These are phyloP conservation scores for Drosophila jambulina DNA, from an alignment of 1,140 invertebrate species.

Conservation along the genomic window DNA sequence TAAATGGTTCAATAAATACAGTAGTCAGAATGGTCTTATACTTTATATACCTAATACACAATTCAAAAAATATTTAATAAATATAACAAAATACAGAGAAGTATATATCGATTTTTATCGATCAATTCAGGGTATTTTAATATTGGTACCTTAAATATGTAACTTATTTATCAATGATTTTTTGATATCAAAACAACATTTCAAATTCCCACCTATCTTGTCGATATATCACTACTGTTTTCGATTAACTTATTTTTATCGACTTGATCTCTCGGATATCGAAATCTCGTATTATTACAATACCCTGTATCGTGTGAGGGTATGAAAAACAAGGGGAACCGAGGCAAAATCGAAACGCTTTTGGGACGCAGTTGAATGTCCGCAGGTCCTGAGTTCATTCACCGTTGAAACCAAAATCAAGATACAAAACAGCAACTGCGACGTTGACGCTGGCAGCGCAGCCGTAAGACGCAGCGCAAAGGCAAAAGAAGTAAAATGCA, in stretches of 20 bases:
- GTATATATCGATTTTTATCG: neutral
- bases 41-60: no score
- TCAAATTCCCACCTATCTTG: fast-evolving
- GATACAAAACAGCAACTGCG: constrained; percentile 68
- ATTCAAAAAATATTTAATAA: no score
- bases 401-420: constrained; percentile 83
- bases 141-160: neutral
- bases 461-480: constrained; percentile 50
- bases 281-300: neutral
- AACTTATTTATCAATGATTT: neutral
- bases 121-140: neutral
- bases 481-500: constrained; percentile 49
- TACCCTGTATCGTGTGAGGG: neutral
- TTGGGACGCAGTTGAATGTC: constrained; percentile 79
- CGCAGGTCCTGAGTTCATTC: constrained; percentile 82
- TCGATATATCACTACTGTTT: neutral
- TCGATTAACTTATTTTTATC: neutral
- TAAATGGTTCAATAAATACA: no score
- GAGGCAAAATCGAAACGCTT: constrained; percentile 59
- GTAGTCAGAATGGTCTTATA: no score
- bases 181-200: neutral
- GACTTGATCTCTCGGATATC: neutral
- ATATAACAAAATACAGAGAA: neutral
- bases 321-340: constrained; percentile 18
- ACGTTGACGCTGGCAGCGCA: constrained; percentile 40